Conservation (phyloP, 2,797 vertebrate species). For the Margarornis squamiger region DNA sequence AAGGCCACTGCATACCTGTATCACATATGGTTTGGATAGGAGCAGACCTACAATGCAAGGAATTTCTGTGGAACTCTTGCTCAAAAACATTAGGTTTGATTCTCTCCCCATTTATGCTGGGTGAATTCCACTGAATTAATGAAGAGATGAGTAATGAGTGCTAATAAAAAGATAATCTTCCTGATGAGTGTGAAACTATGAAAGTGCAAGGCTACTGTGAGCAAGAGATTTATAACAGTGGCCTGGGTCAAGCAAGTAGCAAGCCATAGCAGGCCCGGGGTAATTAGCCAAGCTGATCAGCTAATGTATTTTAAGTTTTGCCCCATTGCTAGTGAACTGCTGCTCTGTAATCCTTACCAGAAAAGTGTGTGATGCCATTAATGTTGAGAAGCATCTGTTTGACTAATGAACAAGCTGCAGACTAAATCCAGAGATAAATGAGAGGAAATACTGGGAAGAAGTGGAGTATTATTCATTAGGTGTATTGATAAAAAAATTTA, state of each 20-base stretch:
- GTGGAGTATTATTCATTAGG: background rate
- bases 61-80: background rate
- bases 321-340: background rate
- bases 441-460: background rate
- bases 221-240: background rate
- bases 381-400: background rate
- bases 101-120: background rate
- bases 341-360: background rate
- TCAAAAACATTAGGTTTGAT: background rate
- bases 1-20: slow-evolving; percentile 57
- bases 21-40: slow-evolving; percentile 35
- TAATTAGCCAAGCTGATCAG: background rate
- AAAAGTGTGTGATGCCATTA: background rate
- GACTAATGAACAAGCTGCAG: background rate
- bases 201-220: background rate
- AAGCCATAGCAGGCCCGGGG: background rate
- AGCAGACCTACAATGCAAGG: slow-evolving; percentile 38
- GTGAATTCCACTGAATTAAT: background rate
- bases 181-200: background rate
- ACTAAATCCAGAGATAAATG: background rate
- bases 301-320: background rate
- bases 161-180: background rate
- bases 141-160: background rate
- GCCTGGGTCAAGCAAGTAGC: background rate
- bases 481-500: background rate